phyloP scores from a whole-genome alignment of 2,113 vertebrate genomes.

The Stigmatopora argus region DNA sequence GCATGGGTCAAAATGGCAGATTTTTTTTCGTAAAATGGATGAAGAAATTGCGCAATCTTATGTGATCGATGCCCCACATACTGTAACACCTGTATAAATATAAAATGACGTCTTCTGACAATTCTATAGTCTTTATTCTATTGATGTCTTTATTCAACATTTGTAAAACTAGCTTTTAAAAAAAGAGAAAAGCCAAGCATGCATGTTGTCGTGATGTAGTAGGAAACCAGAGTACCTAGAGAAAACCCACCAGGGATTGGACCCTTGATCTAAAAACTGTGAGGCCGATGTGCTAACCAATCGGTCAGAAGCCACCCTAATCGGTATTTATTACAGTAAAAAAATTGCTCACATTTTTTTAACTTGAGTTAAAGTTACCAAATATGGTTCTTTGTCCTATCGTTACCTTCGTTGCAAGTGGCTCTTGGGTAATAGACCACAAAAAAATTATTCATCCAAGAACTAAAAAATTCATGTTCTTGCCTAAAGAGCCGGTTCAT shows the following conservation, averaged over 20 bases:
- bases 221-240: too few species aligned
- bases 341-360: neutral
- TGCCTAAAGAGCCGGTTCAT: neutral
- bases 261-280: too few species aligned
- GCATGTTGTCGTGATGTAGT: too few species aligned
- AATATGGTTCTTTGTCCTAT: neutral
- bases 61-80: neutral
- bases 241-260: too few species aligned
- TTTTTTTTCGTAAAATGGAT: neutral
- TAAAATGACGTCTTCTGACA: neutral
- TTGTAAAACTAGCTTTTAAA: neutral
- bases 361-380: neutral
- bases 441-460: neutral
- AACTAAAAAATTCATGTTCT: neutral
- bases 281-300: too few species aligned
- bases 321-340: too few species aligned
- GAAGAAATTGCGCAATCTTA: neutral
- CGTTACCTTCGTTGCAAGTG: neutral
- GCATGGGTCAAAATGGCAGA: neutral
- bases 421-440: neutral
- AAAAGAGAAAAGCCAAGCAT: neutral
- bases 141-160: neutral
- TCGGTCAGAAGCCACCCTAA: too few species aligned
- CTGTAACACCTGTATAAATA: neutral
- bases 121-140: neutral